Percentiles rank a stretch among this genome's conserved stretches.
Evolutionary conservation across 2,797 vertebrate species (phyloP).

Genomic region (Coregonus suidteri): DNA sequence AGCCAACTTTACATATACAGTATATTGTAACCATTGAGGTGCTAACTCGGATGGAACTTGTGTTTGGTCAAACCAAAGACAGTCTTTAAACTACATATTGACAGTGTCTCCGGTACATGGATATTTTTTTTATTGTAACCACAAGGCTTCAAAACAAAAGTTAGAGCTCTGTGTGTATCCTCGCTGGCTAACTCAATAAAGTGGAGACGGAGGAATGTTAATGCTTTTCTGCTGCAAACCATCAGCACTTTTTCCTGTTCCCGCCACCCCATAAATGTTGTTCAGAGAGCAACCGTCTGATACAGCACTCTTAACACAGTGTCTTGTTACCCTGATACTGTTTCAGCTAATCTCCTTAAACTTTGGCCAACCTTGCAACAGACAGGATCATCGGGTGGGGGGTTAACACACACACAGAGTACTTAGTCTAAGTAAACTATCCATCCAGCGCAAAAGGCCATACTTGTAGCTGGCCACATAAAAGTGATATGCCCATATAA

Average conservation of each 20-base stretch:
- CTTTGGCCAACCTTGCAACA: constrained; percentile 30
- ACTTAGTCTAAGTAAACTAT: constrained; percentile 13
- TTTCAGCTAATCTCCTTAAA: constrained; percentile 41
- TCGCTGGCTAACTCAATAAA: constrained; percentile 6
- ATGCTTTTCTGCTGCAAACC: constrained; percentile 31
- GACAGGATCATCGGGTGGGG: not conserved
- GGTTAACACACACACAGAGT: constrained; percentile 7
- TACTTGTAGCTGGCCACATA: constrained; percentile 42
- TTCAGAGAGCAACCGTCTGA: constrained; percentile 32
- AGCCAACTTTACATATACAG: not conserved
- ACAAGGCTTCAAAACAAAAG: not conserved
- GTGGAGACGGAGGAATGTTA: constrained; percentile 39
- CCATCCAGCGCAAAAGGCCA: constrained; percentile 39
- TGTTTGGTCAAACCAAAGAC: not conserved
- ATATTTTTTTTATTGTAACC: not conserved
- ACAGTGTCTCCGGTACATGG: not conserved
- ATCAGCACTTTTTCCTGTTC: constrained; percentile 23
- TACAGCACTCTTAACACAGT: constrained; percentile 28
- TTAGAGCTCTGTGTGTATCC: not conserved
- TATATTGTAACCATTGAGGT: not conserved
- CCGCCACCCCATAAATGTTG: constrained; percentile 35
- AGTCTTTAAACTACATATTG: not conserved
- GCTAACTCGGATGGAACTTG: not conserved
- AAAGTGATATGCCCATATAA: constrained; percentile 51
- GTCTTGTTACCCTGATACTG: constrained; percentile 37